Evolutionary conservation across 2,113 vertebrate genomes (phyloP), one percentile per base, ranked within the genome.

Genomic region (Chlamydotis undulata): DNA sequence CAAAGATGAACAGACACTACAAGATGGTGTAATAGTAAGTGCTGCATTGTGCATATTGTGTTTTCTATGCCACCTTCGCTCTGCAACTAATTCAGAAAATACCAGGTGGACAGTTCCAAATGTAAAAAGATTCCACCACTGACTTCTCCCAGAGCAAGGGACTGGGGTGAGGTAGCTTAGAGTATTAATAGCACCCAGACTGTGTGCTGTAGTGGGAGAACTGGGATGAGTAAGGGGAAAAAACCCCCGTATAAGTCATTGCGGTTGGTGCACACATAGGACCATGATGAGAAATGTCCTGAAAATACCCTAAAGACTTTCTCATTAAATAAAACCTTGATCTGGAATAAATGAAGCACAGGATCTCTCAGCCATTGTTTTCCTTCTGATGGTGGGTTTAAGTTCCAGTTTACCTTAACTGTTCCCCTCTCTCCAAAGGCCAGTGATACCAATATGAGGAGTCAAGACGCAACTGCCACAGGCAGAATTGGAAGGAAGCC

Each of bases 11-110:
- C 97, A 98, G 78, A 77, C 97, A 80, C 98, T 98, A 96, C 98
- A 98, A 87, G 94, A 98, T 89, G 93, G 96, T 79, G 97, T 98
- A 84, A 98, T 96, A 69, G 99, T 99, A 97, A 98, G 99, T 98
- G 83, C 76, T 77, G 35, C 53, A 21, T 76, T 81, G 64, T 74
- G 45, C 19, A 13, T 47, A 11, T 63, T 76, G 35, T 89, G 45
- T 23, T 95, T 68, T 57, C 31, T 53, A 1, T 61, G 52, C 37
- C 56, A 31, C 47, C 59, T 64, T 85, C 39, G 61, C 28, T 69
- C 65, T 84, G 64, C 41, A 76, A 7, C 57, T 50, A 14, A 21
- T 74, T 84, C 39, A 92, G 74, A 49, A 93, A 94, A 70, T 35
- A 50, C 4, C 21, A 41, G 67, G 29, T 65, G 53, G 26, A 14